Percentiles rank a stretch among this genome's conserved stretches.
Conservation (phyloP, 2,797 vertebrate genomes). For the Cryptoblepharus egeriae region DNA sequence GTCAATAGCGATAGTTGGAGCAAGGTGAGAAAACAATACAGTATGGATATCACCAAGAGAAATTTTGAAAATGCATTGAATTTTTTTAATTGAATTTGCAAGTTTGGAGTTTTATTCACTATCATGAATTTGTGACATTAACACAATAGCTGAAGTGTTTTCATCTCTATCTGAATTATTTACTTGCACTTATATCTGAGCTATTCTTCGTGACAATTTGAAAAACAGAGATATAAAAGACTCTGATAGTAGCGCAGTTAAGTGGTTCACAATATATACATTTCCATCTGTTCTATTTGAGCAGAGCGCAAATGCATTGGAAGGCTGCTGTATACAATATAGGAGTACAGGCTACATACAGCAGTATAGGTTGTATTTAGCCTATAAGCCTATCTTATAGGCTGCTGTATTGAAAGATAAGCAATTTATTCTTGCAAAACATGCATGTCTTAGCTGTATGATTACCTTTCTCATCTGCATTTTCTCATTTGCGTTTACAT, state of each 20-base stretch:
- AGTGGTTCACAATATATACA: background rate
- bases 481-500: background rate
- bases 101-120: background rate
- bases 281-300: background rate
- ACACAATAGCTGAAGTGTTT: background rate
- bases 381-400: no score
- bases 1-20: no score
- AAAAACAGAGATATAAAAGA: no score
- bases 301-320: background rate
- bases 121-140: background rate
- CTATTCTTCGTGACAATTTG: no score
- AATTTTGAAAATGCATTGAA: background rate
- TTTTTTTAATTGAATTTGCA: background rate
- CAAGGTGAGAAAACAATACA: no score
- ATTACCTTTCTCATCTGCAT: slow-evolving; percentile 19
- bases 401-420: background rate
- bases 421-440: background rate
- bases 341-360: no score
- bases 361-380: no score
- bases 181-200: background rate
- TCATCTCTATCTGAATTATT: no score
- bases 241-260: no score
- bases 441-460: background rate
- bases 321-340: no score
- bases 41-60: background rate